Evolutionary conservation across 2,888 invertebrate genomes (phyloP).

Genomic region (Hesperia comma): DNA sequence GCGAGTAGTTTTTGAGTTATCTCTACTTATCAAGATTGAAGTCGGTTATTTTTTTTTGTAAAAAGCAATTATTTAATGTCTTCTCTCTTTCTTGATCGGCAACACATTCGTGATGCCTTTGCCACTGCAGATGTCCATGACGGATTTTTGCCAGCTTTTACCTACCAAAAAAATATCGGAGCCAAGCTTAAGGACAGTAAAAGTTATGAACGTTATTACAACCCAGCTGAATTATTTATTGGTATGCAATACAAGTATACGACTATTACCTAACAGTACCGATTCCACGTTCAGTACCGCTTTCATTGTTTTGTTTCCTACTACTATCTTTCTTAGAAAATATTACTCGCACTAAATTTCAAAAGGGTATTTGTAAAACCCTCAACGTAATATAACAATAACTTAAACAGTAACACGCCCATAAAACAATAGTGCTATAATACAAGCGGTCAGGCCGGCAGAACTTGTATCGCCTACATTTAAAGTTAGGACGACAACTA

Average conservation of each 20-base stretch:
- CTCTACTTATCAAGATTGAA: no score
- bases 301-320: background rate
- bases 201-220: no score
- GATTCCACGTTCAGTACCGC: background rate
- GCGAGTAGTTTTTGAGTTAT: no score
- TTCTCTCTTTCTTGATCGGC: no score
- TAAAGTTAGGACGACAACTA: constrained; percentile 67
- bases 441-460: constrained; percentile 51
- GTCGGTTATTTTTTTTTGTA: no score
- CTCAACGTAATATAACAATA: constrained; percentile 56
- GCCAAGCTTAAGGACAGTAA: no score
- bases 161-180: no score
- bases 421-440: constrained; percentile 70
- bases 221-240: no score
- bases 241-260: background rate
- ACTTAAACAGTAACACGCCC: constrained; percentile 57
- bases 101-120: no score
- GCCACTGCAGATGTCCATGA: no score
- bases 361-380: constrained; percentile 44
- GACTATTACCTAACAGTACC: background rate
- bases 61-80: no score
- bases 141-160: no score
- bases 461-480: constrained; percentile 57
- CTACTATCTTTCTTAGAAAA: constrained; percentile 8
- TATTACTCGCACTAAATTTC: constrained; percentile 14